A percentile compares a stretch with the other conserved stretches of the same genome.
These are phyloP conservation scores for Benitochromis conjunctus DNA, from an alignment of 2,113 vertebrate species.

Conservation along the genomic window DNA sequence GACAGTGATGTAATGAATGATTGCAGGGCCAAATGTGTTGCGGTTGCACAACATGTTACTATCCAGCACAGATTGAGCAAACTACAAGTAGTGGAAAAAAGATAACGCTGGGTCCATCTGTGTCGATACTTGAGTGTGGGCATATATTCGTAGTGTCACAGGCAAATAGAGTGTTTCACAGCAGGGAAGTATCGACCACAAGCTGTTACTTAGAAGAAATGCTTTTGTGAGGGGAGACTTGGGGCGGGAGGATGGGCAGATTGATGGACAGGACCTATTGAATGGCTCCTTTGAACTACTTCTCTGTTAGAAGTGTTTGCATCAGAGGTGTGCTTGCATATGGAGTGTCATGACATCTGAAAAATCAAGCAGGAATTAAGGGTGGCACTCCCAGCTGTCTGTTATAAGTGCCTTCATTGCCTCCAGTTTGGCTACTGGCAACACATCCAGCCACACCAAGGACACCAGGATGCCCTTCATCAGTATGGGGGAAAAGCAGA, in stretches of 20 bases:
- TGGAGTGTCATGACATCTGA: not conserved
- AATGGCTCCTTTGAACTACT: not conserved
- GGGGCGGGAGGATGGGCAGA: not conserved
- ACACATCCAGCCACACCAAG: not conserved
- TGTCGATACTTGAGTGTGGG: conserved; percentile 9
- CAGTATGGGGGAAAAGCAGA: not conserved
- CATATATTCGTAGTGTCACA: conserved; percentile 4
- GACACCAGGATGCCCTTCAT: not conserved
- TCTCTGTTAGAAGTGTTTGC: conserved; percentile 3
- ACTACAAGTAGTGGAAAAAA: not conserved
- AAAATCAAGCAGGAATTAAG: not conserved
- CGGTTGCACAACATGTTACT: conserved; percentile 20
- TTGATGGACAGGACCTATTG: conserved; percentile 4
- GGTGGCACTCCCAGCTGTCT: not conserved
- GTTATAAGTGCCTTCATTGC: not conserved
- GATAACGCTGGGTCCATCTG: conserved; percentile 17
- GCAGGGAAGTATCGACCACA: conserved; percentile 9
- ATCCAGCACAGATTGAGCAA: conserved; percentile 20
- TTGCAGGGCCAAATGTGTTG: not conserved
- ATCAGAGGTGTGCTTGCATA: not conserved
- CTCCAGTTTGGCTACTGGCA: not conserved
- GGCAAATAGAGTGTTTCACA: conserved; percentile 20
- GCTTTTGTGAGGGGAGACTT: not conserved
- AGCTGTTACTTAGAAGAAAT: conserved; percentile 19
- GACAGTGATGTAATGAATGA: not conserved